phyloP scores from a whole-genome alignment of 1,140 invertebrate species.

The Anastrepha obliqua region DNA sequence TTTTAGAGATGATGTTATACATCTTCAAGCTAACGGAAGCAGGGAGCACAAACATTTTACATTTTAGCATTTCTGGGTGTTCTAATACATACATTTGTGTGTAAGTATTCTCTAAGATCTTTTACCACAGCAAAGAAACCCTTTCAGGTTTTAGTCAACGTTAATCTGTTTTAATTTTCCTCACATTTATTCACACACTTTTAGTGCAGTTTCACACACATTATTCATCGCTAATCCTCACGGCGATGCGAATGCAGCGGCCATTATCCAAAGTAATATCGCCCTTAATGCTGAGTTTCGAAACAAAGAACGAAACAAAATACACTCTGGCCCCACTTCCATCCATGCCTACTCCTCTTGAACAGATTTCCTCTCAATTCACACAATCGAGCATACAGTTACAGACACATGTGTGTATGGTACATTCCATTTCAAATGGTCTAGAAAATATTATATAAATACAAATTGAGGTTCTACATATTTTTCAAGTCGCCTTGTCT shows the following conservation, averaged over 20 bases:
- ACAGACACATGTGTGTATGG: neutral
- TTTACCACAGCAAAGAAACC: too few species aligned
- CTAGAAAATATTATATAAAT: neutral
- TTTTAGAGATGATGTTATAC: too few species aligned
- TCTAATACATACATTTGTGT: too few species aligned
- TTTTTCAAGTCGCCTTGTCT: too few species aligned
- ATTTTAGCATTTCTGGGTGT: too few species aligned
- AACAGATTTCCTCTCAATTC: neutral
- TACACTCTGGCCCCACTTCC: neutral
- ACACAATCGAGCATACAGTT: neutral
- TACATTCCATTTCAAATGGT: neutral
- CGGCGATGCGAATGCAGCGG: neutral
- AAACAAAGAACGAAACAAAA: conserved; percentile 31
- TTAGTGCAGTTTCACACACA: neutral
- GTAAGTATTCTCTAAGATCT: too few species aligned
- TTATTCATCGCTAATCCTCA: conserved; percentile 31
- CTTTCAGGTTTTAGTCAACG: too few species aligned
- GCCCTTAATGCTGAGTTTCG: neutral
- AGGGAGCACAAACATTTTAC: too few species aligned
- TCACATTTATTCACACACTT: too few species aligned
- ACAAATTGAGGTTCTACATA: too few species aligned
- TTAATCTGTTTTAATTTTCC: too few species aligned
- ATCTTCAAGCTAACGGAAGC: too few species aligned
- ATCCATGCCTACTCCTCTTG: neutral
- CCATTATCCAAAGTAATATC: conserved; percentile 23